Base-by-base conservation (phyloP, 2,888 invertebrate species). In the Idaea dimidiata region DNA sequence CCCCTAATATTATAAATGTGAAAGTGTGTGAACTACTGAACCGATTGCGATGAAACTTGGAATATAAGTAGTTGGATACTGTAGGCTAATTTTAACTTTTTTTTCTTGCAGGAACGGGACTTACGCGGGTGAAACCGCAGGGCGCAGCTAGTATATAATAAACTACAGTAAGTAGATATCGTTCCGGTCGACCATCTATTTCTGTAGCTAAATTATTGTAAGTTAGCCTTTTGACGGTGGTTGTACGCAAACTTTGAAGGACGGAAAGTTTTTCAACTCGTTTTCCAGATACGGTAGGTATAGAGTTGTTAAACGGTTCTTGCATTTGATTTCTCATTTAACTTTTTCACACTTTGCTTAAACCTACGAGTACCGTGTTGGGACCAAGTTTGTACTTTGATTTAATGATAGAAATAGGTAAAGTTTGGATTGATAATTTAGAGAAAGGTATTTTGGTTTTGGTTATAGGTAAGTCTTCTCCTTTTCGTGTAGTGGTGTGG, bases 291-390 rank as follows among this genome's bases (percentile, higher is more conserved):
- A 43, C 43, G 43, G 43, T 14, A 43, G 43, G 43, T 14, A 43
- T 43, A 10, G 43, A 43, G 8, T 43, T 8, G 43, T 43, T 43
- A 43, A 43, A 43, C 43, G 43, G 43, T 43, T 43, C 43, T 43
- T 43, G 43, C 43, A 43, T 43, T 43, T 43, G 43, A 43, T 43
- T 43, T 43, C 43, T 43, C 43, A 43, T 43, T 43, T 43, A 43
- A 43, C 43, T 43, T 43, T 43, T 43, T 43, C 43, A 43, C 43
- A 43, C 43, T 43, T 43, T 43, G 24, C 24, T 24, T 24, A 24
- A 24, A 24, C 24, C 24, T 24, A 24, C 24, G 24, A 24, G 24
- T 24, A 24, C 24, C 24, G 24, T 24, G 24, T 24, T 24, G 24
- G 24, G 24, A 24, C 1, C 24, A 24, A 24, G 24, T 24, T 24